Evolutionary conservation across 2,113 vertebrate species (phyloP), one percentile per base, ranked within the genome.

Genomic region (Ceuthmochares aereus): DNA sequence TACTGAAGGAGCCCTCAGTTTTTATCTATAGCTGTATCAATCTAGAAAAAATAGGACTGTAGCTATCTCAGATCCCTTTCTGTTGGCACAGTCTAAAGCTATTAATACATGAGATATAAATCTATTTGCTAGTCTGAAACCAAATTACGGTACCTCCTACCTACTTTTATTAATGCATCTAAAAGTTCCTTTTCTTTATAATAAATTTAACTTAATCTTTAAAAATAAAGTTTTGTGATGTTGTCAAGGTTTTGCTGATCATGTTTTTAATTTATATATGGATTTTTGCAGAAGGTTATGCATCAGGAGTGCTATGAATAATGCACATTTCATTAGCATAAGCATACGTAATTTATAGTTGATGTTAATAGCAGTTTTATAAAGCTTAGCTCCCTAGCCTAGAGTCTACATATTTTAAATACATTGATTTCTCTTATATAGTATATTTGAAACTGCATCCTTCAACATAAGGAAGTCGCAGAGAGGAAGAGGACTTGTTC

Each of bases 221-320:
- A 74, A 84, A 89, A 82, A 58, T 7, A 49, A 76, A 58, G 23
- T 62, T 52, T 76, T 73, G 59, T 76, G 89, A 93, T 54, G 49
- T 42, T 84, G 34, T 49, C 74, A 79, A 29, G 62, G 64, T 85
- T 93, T 84, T 80, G 47, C 70, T 87, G 70, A 76, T 94, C 32
- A 13, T 64, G 60, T 87, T 78, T 72, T 87, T 69, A 75, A 84
- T 59, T 87, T 76, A 34, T 87, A 11, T 37, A 58, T 34, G 32
- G 34, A 67, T 89, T 96, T 92, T 59, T 86, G 49, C 56, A 80
- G 75, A 73, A 75, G 34, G 56, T 77, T 78, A 49, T 70, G 43
- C 86, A 89, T 78, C 83, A 89, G 52, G 32, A 93, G 14, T 93
- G 89, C 45, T 67, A 72, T 78, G 45, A 85, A 83, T 80, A 94